Evolutionary conservation across 2,888 invertebrate species (phyloP), one percentile per base, ranked within the genome.

Genomic region (Didymodactylos carnosus): DNA sequence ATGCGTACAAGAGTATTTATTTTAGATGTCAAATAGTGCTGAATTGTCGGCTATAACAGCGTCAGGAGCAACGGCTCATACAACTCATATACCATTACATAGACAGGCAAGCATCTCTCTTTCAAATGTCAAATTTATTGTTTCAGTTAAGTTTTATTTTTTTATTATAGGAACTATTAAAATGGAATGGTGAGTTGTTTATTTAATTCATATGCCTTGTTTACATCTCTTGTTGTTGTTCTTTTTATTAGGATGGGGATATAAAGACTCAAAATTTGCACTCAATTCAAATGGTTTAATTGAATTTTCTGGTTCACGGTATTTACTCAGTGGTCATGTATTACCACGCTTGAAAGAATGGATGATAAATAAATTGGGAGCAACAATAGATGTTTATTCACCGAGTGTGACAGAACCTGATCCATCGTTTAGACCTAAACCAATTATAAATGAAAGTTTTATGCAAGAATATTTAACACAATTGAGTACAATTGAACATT

Each of bases 161-260:
- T 6, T 29, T 62, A 2, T 14, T 19, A n/a, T n/a, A 62, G 62
- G 62, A 62, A 62, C 35, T 62, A 35, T 62, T 62, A 62, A 62
- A 62, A 62, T 62, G 62, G 62, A 29, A 62, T n/a, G n/a, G n/a
- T n/a, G n/a, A n/a, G n/a, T n/a, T n/a, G n/a, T n/a, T n/a, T n/a
- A n/a, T n/a, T n/a, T n/a, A n/a, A n/a, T n/a, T n/a, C n/a, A n/a
- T n/a, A n/a, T n/a, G n/a, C n/a, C n/a, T n/a, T n/a, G n/a, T n/a
- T n/a, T n/a, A n/a, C n/a, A n/a, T n/a, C n/a, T n/a, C n/a, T n/a
- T n/a, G n/a, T n/a, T n/a, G n/a, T n/a, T n/a, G n/a, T n/a, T n/a
- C n/a, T n/a, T n/a, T n/a, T n/a, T n/a, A n/a, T n/a, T n/a, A 62
- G 98, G 98, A 29, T 98, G 98, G 98, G 98, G 98, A n/a, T 98